Conservation (phyloP, 2,797 vertebrate genomes). For the Enteromius argenteus region DNA sequence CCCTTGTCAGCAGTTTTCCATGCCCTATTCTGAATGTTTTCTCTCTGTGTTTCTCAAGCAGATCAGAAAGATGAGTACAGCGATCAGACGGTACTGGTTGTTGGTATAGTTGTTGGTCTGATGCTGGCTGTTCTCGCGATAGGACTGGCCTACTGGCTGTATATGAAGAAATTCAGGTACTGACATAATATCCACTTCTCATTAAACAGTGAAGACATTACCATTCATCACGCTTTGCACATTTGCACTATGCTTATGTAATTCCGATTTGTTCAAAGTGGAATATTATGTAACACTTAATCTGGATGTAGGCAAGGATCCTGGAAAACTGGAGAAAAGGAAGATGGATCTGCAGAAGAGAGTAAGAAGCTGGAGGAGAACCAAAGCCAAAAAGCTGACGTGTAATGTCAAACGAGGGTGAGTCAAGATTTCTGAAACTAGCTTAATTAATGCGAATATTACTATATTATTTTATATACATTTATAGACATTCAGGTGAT, state of each 20-base stretch:
- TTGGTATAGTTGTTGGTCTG: constrained; percentile 90
- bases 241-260: neutral
- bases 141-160: constrained; percentile 88
- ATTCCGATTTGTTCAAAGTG: constrained; percentile 1
- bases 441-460: neutral
- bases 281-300: neutral
- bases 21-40: neutral
- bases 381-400: constrained; percentile 92
- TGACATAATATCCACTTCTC: constrained; percentile 46
- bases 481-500: neutral
- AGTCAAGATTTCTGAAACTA: constrained; percentile 57
- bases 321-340: constrained; percentile 90
- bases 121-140: constrained; percentile 86
- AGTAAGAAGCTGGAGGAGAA: constrained; percentile 95
- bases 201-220: neutral
- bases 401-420: constrained; percentile 81
- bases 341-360: constrained; percentile 93
- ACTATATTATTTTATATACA: no score
- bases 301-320: constrained; percentile 78
- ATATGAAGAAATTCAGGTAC: constrained; percentile 95
- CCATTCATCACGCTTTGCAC: neutral
- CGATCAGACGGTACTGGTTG: constrained; percentile 88
- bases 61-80: constrained; percentile 69
- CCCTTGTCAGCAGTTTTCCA: neutral
- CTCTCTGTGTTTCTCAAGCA: constrained; percentile 55